Conservation (phyloP, 1,140 invertebrate genomes). For the Achatina immaculata region DNA sequence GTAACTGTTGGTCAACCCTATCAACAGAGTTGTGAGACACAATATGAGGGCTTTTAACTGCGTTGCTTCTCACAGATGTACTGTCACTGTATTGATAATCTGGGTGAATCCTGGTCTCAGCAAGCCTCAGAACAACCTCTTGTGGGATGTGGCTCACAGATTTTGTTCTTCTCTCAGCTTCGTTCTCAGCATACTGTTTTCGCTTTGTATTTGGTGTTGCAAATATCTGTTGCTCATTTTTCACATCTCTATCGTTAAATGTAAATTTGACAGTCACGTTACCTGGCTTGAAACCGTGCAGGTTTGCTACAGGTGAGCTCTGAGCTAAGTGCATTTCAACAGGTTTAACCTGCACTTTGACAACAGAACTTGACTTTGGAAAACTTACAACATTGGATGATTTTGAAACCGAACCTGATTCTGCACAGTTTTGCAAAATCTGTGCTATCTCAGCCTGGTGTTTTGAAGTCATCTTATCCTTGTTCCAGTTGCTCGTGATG, state of each 20-base stretch:
- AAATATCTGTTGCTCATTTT: background rate
- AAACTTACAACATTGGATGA: slow-evolving; percentile 3
- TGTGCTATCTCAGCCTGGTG: background rate
- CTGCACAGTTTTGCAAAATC: slow-evolving; percentile 10
- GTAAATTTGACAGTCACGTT: background rate
- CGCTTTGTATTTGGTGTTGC: background rate
- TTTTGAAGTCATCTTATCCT: background rate
- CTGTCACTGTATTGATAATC: background rate
- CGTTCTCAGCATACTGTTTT: background rate
- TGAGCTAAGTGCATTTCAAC: slow-evolving; percentile 23
- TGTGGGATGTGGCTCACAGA: background rate
- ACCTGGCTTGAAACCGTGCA: slow-evolving; percentile 18
- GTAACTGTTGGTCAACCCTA: slow-evolving; percentile 32
- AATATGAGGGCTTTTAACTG: background rate
- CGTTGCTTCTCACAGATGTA: background rate
- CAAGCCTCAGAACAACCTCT: background rate
- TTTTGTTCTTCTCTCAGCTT: background rate
- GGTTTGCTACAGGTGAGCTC: slow-evolving; percentile 25
- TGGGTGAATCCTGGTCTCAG: background rate
- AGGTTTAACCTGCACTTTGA: slow-evolving; percentile 26
- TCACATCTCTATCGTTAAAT: background rate
- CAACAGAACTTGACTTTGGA: slow-evolving; percentile 22
- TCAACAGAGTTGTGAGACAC: slow-evolving; percentile 28
- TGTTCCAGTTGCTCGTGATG: background rate
- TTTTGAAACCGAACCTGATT: background rate